These are phyloP conservation scores for Chrosomus eos DNA, from an alignment of 2,797 vertebrate species.

Conservation along the genomic window DNA sequence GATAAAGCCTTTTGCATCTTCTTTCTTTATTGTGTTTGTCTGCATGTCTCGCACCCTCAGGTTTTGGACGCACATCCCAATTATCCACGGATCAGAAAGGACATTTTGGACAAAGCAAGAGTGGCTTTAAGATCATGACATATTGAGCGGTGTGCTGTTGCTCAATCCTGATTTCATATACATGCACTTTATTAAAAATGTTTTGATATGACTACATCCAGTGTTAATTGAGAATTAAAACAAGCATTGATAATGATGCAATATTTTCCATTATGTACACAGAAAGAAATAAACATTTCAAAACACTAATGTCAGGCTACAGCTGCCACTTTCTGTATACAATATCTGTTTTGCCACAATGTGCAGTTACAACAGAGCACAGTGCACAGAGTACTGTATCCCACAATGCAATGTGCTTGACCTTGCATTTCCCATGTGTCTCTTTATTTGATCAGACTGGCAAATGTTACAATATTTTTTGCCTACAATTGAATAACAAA, in stretches of 20 bases:
- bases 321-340: neutral
- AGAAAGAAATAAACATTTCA: conserved; percentile 10
- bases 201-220: conserved; percentile 16
- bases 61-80: conserved; percentile 90
- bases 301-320: neutral
- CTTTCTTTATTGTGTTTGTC: neutral
- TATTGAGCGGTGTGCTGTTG: neutral
- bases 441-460: neutral
- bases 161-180: neutral
- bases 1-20: neutral
- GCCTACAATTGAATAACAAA: neutral
- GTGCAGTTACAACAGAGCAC: neutral
- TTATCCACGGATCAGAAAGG: conserved; percentile 96
- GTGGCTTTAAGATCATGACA: conserved; percentile 83
- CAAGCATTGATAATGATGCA: neutral
- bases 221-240: neutral
- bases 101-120: conserved; percentile 96
- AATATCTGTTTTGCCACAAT: neutral
- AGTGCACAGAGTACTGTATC: neutral
- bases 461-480: neutral
- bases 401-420: neutral
- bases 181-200: neutral
- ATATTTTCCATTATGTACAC: neutral
- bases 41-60: conserved; percentile 68
- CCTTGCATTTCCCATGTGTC: neutral